Percentiles rank a stretch among this genome's conserved stretches.
phyloP scores from a whole-genome alignment of 2,888 invertebrate species.

The Drosophila phalerata region DNA sequence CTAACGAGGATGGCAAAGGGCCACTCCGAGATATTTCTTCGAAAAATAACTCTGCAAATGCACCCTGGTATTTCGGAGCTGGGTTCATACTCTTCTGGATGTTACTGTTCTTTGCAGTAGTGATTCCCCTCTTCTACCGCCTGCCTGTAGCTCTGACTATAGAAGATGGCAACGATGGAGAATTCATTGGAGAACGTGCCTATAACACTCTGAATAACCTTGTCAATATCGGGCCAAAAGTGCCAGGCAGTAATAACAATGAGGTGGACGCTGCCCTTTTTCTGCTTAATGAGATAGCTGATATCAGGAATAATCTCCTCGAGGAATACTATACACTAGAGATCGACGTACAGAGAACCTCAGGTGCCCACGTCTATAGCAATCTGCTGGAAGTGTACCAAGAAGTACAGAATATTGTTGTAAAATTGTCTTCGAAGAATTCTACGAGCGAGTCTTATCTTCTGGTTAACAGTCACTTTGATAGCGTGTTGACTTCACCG shows the following conservation, averaged over 20 bases:
- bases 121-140: conserved; percentile 64
- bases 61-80: conserved; percentile 72
- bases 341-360: conserved; percentile 77
- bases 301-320: conserved; percentile 65
- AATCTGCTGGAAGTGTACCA: conserved; percentile 77
- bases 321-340: conserved; percentile 78
- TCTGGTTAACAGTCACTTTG: conserved; percentile 96
- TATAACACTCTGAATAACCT: conserved; percentile 64
- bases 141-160: conserved; percentile 70
- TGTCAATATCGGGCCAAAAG: conserved; percentile 88
- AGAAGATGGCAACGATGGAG: conserved; percentile 77
- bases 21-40: not conserved
- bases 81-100: conserved; percentile 75
- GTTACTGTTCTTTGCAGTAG: conserved; percentile 71
- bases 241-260: conserved; percentile 90
- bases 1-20: conserved; percentile 15
- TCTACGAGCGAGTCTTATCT: conserved; percentile 76
- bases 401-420: conserved; percentile 82
- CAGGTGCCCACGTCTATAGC: conserved; percentile 72
- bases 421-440: conserved; percentile 75
- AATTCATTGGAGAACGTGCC: conserved; percentile 90
- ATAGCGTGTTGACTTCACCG: conserved; percentile 89
- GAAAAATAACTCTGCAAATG: not conserved
- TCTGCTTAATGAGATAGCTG: conserved; percentile 72
- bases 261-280: conserved; percentile 88